A percentile compares a stretch with the other conserved stretches of the same genome.
Evolutionary conservation across 1,140 invertebrate genomes (phyloP).

Genomic region (Zaprionus davidi): DNA sequence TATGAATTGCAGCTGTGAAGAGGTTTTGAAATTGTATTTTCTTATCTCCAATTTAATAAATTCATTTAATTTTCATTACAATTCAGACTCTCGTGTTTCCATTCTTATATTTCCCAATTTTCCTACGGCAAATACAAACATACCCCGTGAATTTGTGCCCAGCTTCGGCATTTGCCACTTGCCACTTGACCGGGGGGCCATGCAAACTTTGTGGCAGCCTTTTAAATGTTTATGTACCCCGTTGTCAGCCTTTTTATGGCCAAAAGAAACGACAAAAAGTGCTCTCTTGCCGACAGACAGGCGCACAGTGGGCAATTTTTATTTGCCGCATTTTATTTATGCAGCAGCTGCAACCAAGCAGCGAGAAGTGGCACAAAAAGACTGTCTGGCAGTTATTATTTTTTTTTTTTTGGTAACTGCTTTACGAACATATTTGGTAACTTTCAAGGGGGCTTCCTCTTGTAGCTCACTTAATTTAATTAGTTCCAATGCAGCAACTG

Average conservation of each 20-base stretch:
- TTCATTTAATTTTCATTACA: not conserved
- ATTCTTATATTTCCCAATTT: not conserved
- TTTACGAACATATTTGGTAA: conserved; percentile 3
- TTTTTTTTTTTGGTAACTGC: conserved; percentile 6
- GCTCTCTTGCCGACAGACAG: conserved; percentile 23
- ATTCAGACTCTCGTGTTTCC: not conserved
- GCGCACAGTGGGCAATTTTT: conserved; percentile 48
- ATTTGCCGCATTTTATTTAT: conserved; percentile 69
- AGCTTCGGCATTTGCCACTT: conserved; percentile 3
- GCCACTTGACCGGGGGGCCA: conserved; percentile 35
- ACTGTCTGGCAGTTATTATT: conserved; percentile 6
- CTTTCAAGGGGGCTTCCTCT: not conserved
- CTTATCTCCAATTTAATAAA: not conserved
- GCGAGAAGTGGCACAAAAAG: conserved; percentile 16
- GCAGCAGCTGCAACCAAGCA: conserved; percentile 56
- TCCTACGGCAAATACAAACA: conserved; percentile 4
- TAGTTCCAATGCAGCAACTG: conserved; percentile 12
- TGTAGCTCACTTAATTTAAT: conserved; percentile 22
- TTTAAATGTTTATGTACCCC: conserved; percentile 64
- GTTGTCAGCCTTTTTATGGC: conserved; percentile 65
- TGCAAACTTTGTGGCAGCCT: conserved; percentile 40
- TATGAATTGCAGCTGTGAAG: not conserved
- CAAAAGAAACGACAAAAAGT: conserved; percentile 7
- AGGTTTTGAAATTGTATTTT: not conserved
- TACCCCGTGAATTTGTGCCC: not conserved